Evolutionary conservation across 2,888 invertebrate genomes (phyloP).

Genomic region (Drosophila helvetica): DNA sequence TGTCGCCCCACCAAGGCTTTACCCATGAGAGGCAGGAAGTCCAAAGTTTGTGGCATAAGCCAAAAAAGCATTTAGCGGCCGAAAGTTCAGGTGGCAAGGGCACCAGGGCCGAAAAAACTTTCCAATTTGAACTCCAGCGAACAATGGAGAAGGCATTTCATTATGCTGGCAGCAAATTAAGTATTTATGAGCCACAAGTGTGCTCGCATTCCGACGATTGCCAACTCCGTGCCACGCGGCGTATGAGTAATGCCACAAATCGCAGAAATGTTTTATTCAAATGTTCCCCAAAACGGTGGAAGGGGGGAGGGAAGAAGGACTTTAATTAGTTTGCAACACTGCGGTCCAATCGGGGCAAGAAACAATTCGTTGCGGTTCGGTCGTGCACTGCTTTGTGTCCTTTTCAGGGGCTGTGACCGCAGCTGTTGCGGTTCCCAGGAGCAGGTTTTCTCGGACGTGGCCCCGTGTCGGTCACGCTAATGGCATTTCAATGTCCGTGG

Average conservation of each 20-base stretch:
- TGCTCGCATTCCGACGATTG: constrained; percentile 23
- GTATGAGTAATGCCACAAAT: constrained; percentile 42
- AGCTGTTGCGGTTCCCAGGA: constrained; percentile 51
- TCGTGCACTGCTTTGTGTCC: constrained; percentile 32
- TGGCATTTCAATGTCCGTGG: constrained; percentile 71
- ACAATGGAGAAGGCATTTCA: constrained; percentile 41
- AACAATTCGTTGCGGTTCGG: constrained; percentile 42
- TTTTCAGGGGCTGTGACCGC: constrained; percentile 40
- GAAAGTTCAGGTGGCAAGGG: constrained; percentile 55
- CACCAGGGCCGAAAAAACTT: constrained; percentile 67
- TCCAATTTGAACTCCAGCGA: constrained; percentile 54
- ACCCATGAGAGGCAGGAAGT: constrained; percentile 15
- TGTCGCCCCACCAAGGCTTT: constrained; percentile 5
- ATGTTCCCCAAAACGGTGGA: neutral
- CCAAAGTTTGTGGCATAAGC: constrained; percentile 47
- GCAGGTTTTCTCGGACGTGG: constrained; percentile 47
- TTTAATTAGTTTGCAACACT: constrained; percentile 67
- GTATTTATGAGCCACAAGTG: constrained; percentile 42
- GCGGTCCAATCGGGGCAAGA: constrained; percentile 40
- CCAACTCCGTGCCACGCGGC: constrained; percentile 27
- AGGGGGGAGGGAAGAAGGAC: constrained; percentile 17
- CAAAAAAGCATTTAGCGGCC: constrained; percentile 52
- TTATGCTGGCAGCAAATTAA: constrained; percentile 46
- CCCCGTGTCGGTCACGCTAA: constrained; percentile 62
- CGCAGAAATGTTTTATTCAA: constrained; percentile 41